Base-by-base conservation (phyloP, 1,140 invertebrate species). In the Akabosia matsudoensis region DNA sequence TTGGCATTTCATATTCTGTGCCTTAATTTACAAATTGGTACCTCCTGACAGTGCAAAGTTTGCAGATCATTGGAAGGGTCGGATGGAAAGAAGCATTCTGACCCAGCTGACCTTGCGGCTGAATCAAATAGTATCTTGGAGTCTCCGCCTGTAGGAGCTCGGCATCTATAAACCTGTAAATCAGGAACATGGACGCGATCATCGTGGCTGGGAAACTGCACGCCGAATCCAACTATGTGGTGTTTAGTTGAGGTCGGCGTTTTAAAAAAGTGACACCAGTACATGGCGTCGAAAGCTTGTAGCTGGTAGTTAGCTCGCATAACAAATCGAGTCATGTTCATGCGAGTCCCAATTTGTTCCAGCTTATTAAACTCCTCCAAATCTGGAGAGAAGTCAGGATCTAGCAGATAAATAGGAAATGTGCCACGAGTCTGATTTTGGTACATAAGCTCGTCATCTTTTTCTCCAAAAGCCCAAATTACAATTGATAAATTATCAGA, bases 241-340 rank as follows among this genome's bases (percentile, higher is more conserved):
- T 30, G 24, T n/a, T 67, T 67, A 7, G 61, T 10, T 14, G 24
- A 2, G 24, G 61, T 67, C 3, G 61, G 61, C 22, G 61, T 7
- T 30, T 67, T 67, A n/a, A 30, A 31, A 30, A 67, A 67, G 31
- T 28, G 24, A 67, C 61, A 67, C 61, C 61, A 67, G 28, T 67
- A 67, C 61, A 31, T 67, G 61, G 61, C 31, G 10, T 67, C 61
- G 26, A 13, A 10, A 14, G 24, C 10, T 24, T 24, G 61, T 7
- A 67, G 10, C 4, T 67, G 1, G 4, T 30, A 67, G 26, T 67
- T n/a, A 14, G 14, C 24, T 3, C 4, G 13, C 61, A 28, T 67
- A 13, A 4, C 24, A 67, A 67, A 30, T 13, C 61, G 28, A 10
- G 1, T 16, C 28, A 67, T 67, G 24, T 67, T 67, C 61, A 67